Base-by-base conservation (phyloP, 2,888 invertebrate species). In the Lycia hirtaria region DNA sequence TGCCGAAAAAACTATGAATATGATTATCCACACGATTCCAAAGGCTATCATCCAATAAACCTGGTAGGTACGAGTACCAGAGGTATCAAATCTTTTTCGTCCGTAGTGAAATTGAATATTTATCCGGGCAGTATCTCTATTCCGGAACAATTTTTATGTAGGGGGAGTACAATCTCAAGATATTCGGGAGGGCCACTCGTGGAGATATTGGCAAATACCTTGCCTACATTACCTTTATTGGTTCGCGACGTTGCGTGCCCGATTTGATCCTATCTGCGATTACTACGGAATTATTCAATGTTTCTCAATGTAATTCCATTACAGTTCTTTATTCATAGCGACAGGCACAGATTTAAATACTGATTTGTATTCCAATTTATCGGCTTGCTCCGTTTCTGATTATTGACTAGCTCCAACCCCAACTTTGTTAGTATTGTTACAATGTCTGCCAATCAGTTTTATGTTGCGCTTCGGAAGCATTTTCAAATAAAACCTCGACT, bases 1-100 rank as follows among this genome's bases (percentile, higher is more conserved):
- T 76, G 79, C 78, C 78, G 81, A 79, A 81, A 54, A 87, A 88
- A 85, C 87, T 88, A 90, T 91, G 90, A 91, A 90, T 88, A 89
- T 84, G 84, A 89, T 91, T 91, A 90, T 90, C 89, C 87, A 86
- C 81, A 81, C 85, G 83, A 86, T 89, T 91, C 89, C 85, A 85
- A 89, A 87, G 85, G 86, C 88, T 81, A 88, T 88, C 87, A 88
- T 88, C 88, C 89, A 88, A 91, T 91, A 91, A 91, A 88, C 85
- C 83, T 83, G 81, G 83, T 85, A 85, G 80, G 85, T 88, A 49
- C 48, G 48, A 35, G 57, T 48, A 89, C 83, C 85, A 83, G 84
- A 88, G 88, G 91, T 91, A 91, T 91, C 88, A 91, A 92, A 92
- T 92, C 91, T 91, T 87, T 87, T 87, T 88, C 90, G 90, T 89